Evolutionary conservation across 2,113 vertebrate species (phyloP), one percentile per base, ranked within the genome.

Genomic region (Hippocampus abdominalis): DNA sequence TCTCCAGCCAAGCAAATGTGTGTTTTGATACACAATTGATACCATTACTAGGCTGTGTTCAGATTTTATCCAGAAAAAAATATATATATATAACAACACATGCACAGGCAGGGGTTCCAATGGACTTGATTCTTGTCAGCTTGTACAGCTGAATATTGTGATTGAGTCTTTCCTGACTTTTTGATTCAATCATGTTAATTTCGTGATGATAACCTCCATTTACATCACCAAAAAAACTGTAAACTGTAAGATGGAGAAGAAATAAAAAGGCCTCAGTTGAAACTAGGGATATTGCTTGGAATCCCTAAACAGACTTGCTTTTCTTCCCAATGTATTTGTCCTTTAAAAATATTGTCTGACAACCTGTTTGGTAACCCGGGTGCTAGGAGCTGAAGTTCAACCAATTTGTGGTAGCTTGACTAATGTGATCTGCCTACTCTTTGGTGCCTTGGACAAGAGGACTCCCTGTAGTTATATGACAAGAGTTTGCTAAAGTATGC

Each of bases 361-460:
- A 76, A 82, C 83, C 71, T 75, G 53, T 76, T 78, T 56, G 69
- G 86, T 89, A 85, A 66, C 84, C 87, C 1, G 21, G 82, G 86
- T 81, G 75, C 66, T 71, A 21, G 67, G 71, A 77, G 74, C 80
- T 72, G 66, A 72, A 53, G 75, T 72, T 85, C 64, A 83, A 87
- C 77, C 66, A 72, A 72, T 84, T 81, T 68, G 62, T 72, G 56
- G 56, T 53, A 69, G 67, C 64, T 68, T 44, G 54, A 67, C 49
- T 23, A 84, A 48, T 8, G 32, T 36, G 12, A 27, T 69, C 49
- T 12, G 66, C 25, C 53, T 68, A 76, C 70, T 67, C 68, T 81
- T 71, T 72, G 29, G 53, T 70, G 63, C 60, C 70, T 74, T 48
- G 69, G 69, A 86, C 71, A 80, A 72, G 25, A 66, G 1, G 39